Evolutionary conservation across 2,797 vertebrate species (phyloP).

Genomic region (Petrocephalus sullivani): DNA sequence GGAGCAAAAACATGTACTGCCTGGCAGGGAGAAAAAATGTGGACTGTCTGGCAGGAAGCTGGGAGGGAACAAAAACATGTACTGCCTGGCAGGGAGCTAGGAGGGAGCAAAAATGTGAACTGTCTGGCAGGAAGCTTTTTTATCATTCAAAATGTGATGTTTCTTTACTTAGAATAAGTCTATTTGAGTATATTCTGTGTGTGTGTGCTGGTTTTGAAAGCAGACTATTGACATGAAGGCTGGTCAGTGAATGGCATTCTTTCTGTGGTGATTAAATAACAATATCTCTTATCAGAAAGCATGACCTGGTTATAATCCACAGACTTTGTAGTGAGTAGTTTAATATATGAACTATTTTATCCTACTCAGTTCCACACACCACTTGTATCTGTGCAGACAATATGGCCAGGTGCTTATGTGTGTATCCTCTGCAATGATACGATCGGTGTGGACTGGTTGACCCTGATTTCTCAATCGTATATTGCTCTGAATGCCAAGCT

Average conservation of each 20-base stretch:
- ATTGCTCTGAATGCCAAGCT: neutral
- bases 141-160: neutral
- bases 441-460: neutral
- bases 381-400: no score
- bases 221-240: neutral
- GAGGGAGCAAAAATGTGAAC: neutral
- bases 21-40: no score
- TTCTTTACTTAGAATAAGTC: neutral
- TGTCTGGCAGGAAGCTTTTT: neutral
- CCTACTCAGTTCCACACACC: no score
- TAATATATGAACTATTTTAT: no score
- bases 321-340: no score
- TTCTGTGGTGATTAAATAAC: no score
- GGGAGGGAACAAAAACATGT: slow-evolving; percentile 42
- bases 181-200: neutral
- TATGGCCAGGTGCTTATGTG: no score
- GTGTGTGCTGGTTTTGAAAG: neutral
- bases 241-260: neutral
- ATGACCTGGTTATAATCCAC: no score
- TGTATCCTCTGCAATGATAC: no score
- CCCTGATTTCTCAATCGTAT: neutral
- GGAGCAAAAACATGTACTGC: no score
- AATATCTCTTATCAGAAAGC: no score
- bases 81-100: neutral
- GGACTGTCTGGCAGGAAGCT: neutral